These are phyloP conservation scores for Acanthosoma haemorrhoidale DNA, from an alignment of 2,888 invertebrate genomes.

Conservation along the genomic window DNA sequence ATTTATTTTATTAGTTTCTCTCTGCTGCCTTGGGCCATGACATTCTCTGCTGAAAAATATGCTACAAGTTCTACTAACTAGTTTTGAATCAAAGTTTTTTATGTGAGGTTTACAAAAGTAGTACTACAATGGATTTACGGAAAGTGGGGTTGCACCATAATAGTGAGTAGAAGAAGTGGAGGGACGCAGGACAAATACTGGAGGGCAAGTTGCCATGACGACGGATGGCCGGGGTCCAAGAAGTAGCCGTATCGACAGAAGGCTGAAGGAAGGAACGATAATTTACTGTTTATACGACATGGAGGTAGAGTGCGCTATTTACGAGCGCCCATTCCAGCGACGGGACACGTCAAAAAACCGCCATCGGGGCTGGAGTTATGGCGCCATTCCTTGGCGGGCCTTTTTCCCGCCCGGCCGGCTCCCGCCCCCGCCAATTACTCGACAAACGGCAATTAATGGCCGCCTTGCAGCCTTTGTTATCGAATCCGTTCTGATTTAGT, in stretches of 20 bases:
- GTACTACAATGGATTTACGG: too few relatives aligned
- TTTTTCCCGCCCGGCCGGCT: constrained; percentile 20
- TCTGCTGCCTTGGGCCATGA: too few relatives aligned
- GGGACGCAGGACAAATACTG: too few relatives aligned
- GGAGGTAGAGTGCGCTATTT: background rate
- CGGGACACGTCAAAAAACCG: constrained; percentile 24
- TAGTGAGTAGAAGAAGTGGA: too few relatives aligned
- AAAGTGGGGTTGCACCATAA: too few relatives aligned
- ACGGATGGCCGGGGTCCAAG: constrained; percentile 7
- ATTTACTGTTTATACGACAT: constrained; percentile 21
- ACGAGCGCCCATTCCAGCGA: constrained; percentile 14
- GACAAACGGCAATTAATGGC: constrained; percentile 21
- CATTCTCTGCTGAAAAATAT: too few relatives aligned
- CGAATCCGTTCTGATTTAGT: constrained; percentile 19
- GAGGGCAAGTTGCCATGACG: background rate
- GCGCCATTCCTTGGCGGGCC: constrained; percentile 17
- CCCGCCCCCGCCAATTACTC: constrained; percentile 23
- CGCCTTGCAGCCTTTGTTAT: constrained; percentile 8
- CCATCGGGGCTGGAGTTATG: background rate
- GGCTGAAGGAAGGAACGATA: constrained; percentile 15
- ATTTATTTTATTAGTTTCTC: too few relatives aligned
- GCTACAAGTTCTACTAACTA: too few relatives aligned
- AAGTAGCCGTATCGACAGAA: constrained; percentile 6
- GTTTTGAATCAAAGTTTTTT: too few relatives aligned
- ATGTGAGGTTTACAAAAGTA: too few relatives aligned